Evolutionary conservation across 2,113 vertebrate genomes (phyloP).

Genomic region (Nerophis lumbriciformis): DNA sequence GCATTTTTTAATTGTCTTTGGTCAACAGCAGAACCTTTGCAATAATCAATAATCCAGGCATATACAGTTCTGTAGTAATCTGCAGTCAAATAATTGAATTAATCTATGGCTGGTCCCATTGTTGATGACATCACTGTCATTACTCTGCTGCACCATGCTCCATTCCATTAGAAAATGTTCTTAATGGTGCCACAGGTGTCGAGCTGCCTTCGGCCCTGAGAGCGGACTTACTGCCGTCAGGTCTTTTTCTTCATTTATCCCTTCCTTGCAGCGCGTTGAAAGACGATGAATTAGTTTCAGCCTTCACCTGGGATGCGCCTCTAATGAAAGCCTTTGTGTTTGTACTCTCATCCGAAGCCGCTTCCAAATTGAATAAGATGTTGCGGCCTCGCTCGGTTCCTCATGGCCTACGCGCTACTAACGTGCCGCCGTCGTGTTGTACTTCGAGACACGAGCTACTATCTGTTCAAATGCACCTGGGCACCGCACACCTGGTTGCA

Average conservation of each 20-base stretch:
- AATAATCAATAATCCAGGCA: neutral
- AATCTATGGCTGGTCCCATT: neutral
- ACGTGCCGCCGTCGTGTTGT: constrained; percentile 19
- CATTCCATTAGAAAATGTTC: constrained; percentile 47
- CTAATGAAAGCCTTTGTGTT: constrained; percentile 71
- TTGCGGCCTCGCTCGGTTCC: constrained; percentile 55
- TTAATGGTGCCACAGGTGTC: constrained; percentile 17
- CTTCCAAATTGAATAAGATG: constrained; percentile 68
- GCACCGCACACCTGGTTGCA: constrained; percentile 19
- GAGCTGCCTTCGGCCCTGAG: constrained; percentile 17
- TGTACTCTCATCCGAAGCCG: constrained; percentile 60
- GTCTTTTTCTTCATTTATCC: constrained; percentile 13
- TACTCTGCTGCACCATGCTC: constrained; percentile 32
- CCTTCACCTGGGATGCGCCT: constrained; percentile 55
- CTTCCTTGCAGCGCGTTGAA: constrained; percentile 11
- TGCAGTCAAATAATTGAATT: neutral
- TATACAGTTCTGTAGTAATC: neutral
- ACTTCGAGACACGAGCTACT: constrained; percentile 24
- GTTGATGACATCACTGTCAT: constrained; percentile 20
- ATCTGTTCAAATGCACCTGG: neutral
- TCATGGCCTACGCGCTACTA: constrained; percentile 48
- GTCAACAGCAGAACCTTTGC: neutral
- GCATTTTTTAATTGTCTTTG: no score
- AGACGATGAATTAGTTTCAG: constrained; percentile 57
- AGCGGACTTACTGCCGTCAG: constrained; percentile 13